Conservation (phyloP, 1,140 invertebrate genomes). For the Eurosta solidaginis region DNA sequence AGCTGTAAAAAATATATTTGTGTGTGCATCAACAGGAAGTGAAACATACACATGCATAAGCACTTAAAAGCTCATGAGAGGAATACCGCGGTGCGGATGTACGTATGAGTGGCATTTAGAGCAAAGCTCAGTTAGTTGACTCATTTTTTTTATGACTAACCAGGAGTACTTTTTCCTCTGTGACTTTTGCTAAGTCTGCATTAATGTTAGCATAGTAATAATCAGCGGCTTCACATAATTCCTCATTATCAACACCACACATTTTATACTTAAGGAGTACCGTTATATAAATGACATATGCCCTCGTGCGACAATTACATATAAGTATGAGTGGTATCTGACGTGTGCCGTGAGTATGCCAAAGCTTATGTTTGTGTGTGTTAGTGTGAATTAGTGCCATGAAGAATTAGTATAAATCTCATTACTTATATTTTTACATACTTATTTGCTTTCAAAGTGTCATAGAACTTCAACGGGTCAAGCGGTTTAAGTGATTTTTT, state of each 20-base stretch:
- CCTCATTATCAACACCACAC: constrained; percentile 25
- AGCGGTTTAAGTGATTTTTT: no score
- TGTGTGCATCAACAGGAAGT: no score
- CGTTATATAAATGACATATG: not conserved
- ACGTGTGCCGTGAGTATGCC: not conserved
- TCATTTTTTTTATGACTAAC: not conserved
- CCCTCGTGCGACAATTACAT: not conserved
- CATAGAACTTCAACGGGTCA: no score
- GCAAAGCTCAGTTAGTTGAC: constrained; percentile 5
- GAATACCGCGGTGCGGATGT: not conserved
- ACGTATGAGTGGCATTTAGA: not conserved
- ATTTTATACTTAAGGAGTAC: constrained; percentile 17
- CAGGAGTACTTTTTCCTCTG: not conserved
- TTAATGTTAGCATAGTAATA: not conserved
- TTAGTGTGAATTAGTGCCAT: not conserved
- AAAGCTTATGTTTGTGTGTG: not conserved
- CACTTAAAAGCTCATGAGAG: not conserved
- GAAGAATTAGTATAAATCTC: constrained; percentile 11
- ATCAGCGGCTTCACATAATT: constrained; percentile 5
- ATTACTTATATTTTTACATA: no score
- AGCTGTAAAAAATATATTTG: no score
- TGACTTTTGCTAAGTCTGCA: constrained; percentile 21
- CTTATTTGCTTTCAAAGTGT: no score
- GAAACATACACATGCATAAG: not conserved
- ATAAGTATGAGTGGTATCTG: not conserved